These are phyloP conservation scores for Myripristis jacobus DNA, from an alignment of 2,797 vertebrate genomes.

Conservation along the genomic window DNA sequence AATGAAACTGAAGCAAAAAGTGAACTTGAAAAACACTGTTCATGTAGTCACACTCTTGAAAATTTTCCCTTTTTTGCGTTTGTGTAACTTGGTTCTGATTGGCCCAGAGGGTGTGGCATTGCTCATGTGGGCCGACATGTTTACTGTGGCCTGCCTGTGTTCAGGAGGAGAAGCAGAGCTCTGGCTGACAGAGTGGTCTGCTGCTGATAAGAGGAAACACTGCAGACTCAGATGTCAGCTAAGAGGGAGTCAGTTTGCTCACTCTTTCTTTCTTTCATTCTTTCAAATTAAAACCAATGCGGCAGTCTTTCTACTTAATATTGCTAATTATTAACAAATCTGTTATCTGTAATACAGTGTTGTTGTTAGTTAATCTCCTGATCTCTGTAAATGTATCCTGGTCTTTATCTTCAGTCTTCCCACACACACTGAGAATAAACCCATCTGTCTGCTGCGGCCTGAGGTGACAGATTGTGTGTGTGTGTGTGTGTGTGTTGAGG, in stretches of 20 bases:
- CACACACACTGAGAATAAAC: too few species aligned
- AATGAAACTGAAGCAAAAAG: too few species aligned
- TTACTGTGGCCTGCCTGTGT: conserved; percentile 16
- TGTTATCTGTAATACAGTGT: not conserved
- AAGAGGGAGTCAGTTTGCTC: too few species aligned
- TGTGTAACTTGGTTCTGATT: conserved; percentile 1
- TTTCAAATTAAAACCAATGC: too few species aligned
- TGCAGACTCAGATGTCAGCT: too few species aligned
- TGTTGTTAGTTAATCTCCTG: conserved; percentile 8
- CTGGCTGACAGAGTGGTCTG: conserved; percentile 8
- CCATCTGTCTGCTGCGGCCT: conserved; percentile 53
- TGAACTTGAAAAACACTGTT: conserved; percentile 1
- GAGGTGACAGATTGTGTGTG: too few species aligned
- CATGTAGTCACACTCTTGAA: conserved; percentile 7
- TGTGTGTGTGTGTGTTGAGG: conserved; percentile 50
- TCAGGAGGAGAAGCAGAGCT: too few species aligned
- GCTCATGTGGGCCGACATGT: not conserved
- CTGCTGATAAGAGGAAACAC: conserved; percentile 47
- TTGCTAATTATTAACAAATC: conserved; percentile 6
- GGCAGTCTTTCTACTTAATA: not conserved
- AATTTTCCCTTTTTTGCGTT: not conserved
- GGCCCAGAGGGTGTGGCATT: not conserved
- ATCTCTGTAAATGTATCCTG: conserved; percentile 19
- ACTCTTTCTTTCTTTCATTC: too few species aligned
- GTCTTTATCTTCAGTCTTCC: not conserved